Base-by-base conservation (phyloP, 53 echinoderm and acorn worm species). In the Antedon mediterranea region DNA sequence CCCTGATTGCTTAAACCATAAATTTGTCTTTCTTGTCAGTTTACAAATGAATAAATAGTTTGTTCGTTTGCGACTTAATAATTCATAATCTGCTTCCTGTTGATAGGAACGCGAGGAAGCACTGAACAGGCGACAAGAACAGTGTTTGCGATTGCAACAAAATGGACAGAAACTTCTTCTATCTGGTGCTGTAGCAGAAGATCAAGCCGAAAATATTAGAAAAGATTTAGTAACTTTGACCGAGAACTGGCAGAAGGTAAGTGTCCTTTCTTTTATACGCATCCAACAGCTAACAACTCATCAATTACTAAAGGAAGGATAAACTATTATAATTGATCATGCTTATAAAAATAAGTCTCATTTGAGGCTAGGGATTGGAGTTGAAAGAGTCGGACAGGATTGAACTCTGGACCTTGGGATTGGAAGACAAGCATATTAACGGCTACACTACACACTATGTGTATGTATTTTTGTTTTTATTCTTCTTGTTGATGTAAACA, bases 51-150 rank as follows among this genome's bases (percentile, higher is more conserved):
- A 57, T 41, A 13, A 41, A 41, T 18, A 57, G 57, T 57, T 57
- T 57, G 57, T 57, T 57, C 9, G 11, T 57, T n/a, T 15, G 20
- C 23, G 57, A 57, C 57, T 57, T 57, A 57, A 57, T 23, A 57
- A 11, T 57, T 57, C 57, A 57, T 57, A 26, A 57, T 23, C 57
- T 57, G 57, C 23, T 57, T 57, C 57, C 43, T 78, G 32, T 28
- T 33, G 28, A 41, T 30, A 86, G 86, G 86, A 82, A 28, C 86
- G 86, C 20, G 82, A 86, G 70, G 75, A 73, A 30, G 79, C 78
- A 29, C 74, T 86, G 43, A 71, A 57, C 43, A 73, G 57, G 34
- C 77, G 78, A 29, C 34, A 73, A 28, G 86, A 86, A 0, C 82
- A 78, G 82, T 81, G 81, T 31, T 79, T 71, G 75, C 74, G 76